These are phyloP conservation scores for Eubasilissa regina DNA, from an alignment of 1,140 invertebrate genomes.

Conservation along the genomic window DNA sequence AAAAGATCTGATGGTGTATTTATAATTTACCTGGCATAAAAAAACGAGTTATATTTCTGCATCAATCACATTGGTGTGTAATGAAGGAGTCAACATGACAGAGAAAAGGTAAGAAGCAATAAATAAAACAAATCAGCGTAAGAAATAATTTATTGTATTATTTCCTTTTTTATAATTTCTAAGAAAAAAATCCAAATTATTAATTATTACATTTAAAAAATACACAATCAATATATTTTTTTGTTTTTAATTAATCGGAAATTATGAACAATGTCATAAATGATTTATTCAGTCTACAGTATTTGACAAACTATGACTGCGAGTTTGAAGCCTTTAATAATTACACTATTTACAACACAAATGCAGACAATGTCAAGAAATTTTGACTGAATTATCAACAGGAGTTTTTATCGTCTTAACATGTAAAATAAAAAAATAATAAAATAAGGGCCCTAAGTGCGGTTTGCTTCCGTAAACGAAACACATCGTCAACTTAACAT, in stretches of 20 bases:
- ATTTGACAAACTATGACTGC: constrained; percentile 60
- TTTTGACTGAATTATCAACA: constrained; percentile 39
- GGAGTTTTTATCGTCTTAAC: constrained; percentile 31
- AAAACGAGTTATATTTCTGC: too few relatives aligned
- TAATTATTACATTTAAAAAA: constrained; percentile 61
- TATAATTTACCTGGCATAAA: too few relatives aligned
- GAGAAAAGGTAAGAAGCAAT: constrained; percentile 22
- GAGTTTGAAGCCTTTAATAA: constrained; percentile 58
- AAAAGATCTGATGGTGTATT: too few relatives aligned
- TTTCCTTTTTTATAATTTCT: constrained; percentile 56
- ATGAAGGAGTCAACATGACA: neutral
- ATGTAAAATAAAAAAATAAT: constrained; percentile 54
- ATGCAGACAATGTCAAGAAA: constrained; percentile 59
- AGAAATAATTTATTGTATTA: constrained; percentile 58
- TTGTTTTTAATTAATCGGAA: constrained; percentile 57
- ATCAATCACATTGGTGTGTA: too few relatives aligned
- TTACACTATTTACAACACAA: constrained; percentile 61
- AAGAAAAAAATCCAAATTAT: constrained; percentile 61
- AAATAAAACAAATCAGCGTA: constrained; percentile 52
- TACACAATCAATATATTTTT: constrained; percentile 61
- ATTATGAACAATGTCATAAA: constrained; percentile 59
- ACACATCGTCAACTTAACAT: constrained; percentile 47
- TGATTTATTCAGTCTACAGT: constrained; percentile 60
- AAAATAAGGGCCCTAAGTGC: constrained; percentile 52
- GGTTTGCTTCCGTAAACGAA: constrained; percentile 39